Evolutionary conservation across 2,888 invertebrate genomes (phyloP), one percentile per base, ranked within the genome.

Genomic region (Drosophila sordidapex): DNA sequence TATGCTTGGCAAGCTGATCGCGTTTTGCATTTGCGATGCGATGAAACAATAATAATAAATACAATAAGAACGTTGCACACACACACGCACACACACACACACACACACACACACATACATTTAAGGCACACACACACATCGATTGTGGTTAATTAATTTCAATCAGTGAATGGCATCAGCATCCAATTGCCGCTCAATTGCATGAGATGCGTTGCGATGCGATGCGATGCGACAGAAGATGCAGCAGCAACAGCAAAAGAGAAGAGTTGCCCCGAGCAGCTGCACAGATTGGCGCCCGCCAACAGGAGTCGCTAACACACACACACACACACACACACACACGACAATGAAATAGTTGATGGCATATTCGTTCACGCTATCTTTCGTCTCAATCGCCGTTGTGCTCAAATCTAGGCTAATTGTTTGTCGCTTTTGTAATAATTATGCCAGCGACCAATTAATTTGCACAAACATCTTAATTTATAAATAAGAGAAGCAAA

Each of bases 401-500:
- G 62, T 27, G 65, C 54, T 52, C 73, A 90, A 89, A 87, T 89
- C 82, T 91, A 89, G 90, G 91, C 85, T 90, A 90, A 91, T 90
- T 90, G 87, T 85, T 87, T 89, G 91, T 87, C 87, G 83, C 90
- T 90, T 87, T 82, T 84, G 79, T 88, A 84, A 84, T 91, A 91
- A 91, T 90, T 85, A 90, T 85, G 88, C 88, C 85, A 88, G 87
- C 83, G 88, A 87, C 91, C 91, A 91, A 91, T 91, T 91, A 91
- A 91, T 91, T 91, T 89, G 86, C 91, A 90, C 91, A 90, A 80
- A 81, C 83, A 79, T 80, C 84, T 85, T 87, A 90, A 89, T 88
- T 86, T 86, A 79, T 73, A 74, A 74, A 84, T 74, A 73, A 79
- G 76, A 79, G 67, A 77, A 53, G 67, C 71, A 58, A 68, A 33